These are phyloP conservation scores for Crossaster papposus DNA, from an alignment of 53 echinoderm and acorn worm genomes.

Conservation along the genomic window DNA sequence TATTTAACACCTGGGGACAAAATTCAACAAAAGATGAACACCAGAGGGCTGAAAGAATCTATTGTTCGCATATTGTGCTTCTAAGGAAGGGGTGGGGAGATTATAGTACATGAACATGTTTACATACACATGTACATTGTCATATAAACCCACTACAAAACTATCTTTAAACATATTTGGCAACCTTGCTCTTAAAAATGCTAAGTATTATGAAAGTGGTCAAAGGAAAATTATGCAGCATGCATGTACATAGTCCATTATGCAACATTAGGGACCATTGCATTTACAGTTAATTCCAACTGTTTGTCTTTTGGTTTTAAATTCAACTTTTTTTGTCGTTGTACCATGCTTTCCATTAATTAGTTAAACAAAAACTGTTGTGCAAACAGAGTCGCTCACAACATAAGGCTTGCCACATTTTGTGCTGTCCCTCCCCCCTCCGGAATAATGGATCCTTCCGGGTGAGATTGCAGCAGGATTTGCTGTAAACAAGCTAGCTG, in stretches of 20 bases:
- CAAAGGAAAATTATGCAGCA: not conserved
- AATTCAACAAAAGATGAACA: too few species aligned
- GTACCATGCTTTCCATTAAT: not conserved
- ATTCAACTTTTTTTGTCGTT: too few species aligned
- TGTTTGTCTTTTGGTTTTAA: too few species aligned
- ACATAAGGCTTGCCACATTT: not conserved
- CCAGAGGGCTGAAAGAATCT: too few species aligned
- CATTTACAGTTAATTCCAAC: too few species aligned
- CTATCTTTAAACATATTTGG: too few species aligned
- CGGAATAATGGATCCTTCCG: constrained; percentile 55
- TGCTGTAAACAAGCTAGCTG: constrained; percentile 45
- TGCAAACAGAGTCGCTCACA: not conserved
- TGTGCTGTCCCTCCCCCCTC: not conserved
- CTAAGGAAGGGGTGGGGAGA: too few species aligned
- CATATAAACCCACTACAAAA: too few species aligned
- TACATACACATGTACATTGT: too few species aligned
- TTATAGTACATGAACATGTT: too few species aligned
- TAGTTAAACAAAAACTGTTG: not conserved
- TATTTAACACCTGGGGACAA: too few species aligned
- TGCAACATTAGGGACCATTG: not conserved
- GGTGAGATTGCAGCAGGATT: constrained; percentile 13
- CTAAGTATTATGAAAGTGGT: not conserved
- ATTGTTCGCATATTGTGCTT: too few species aligned
- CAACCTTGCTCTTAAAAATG: not conserved
- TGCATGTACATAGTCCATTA: not conserved